phyloP scores from a whole-genome alignment of 2,797 vertebrate species.

The Micropoecilia bifurca region DNA sequence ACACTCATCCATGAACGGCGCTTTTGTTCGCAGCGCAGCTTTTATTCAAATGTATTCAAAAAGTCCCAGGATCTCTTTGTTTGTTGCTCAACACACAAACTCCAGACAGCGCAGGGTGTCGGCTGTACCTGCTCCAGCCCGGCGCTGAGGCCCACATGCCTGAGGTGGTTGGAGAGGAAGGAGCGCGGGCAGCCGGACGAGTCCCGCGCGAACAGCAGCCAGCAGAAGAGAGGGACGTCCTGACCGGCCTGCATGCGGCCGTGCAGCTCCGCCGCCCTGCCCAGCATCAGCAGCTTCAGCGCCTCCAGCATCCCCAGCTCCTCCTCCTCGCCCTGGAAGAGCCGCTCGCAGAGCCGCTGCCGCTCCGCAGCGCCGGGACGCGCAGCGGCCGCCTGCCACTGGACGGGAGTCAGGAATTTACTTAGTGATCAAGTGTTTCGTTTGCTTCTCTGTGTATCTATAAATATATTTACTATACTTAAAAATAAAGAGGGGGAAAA shows the following conservation, averaged over 20 bases:
- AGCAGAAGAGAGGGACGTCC: conserved; percentile 94
- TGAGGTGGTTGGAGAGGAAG: conserved; percentile 93
- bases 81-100: not conserved
- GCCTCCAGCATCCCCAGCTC: conserved; percentile 94
- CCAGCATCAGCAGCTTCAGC: conserved; percentile 95
- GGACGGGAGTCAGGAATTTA: not conserved
- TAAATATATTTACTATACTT: not conserved
- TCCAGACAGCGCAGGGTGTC: not conserved
- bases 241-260: conserved; percentile 80
- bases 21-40: not conserved
- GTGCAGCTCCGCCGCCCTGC: conserved; percentile 88
- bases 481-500: not conserved
- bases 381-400: conserved; percentile 88
- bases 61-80: not conserved
- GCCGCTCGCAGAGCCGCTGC: conserved; percentile 85
- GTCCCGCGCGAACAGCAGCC: conserved; percentile 95
- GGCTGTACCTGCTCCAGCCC: conserved; percentile 93
- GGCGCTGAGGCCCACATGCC: conserved; percentile 91
- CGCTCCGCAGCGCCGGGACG: conserved; percentile 79
- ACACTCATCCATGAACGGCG: not conserved
- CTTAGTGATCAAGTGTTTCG: not conserved
- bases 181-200: conserved; percentile 88
- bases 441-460: not conserved
- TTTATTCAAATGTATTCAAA: conserved; percentile 7
- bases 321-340: conserved; percentile 90